phyloP scores from a whole-genome alignment of 2,888 invertebrate genomes.

The Gonocerus acuteangulatus region DNA sequence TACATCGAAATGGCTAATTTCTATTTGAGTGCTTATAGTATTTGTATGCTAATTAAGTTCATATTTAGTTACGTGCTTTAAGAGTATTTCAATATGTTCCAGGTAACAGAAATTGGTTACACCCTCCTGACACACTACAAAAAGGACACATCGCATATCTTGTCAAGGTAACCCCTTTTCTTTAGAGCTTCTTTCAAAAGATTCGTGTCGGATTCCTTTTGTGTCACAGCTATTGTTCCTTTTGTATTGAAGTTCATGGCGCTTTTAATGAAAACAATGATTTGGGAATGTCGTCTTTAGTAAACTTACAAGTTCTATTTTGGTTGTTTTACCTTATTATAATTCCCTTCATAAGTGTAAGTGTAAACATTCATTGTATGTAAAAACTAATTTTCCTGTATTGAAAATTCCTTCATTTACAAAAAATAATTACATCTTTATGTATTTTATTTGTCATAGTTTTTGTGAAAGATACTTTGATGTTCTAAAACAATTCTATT shows the following conservation, averaged over 20 bases:
- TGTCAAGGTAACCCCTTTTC: conserved; percentile 66
- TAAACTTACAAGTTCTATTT: not conserved
- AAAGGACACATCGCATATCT: conserved; percentile 94
- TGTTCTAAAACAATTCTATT: too few species aligned
- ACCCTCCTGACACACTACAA: conserved; percentile 85
- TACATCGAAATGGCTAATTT: too few species aligned
- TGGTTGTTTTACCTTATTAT: not conserved
- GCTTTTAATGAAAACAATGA: not conserved
- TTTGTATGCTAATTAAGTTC: not conserved
- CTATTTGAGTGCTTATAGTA: too few species aligned
- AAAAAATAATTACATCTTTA: too few species aligned
- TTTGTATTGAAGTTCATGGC: not conserved
- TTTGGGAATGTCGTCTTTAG: not conserved
- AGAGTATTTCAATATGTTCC: conserved; percentile 35
- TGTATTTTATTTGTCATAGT: too few species aligned
- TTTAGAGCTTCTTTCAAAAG: not conserved
- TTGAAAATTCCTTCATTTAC: too few species aligned
- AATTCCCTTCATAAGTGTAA: not conserved
- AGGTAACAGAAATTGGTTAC: conserved; percentile 74
- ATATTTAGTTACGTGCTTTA: too few species aligned
- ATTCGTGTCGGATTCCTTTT: not conserved
- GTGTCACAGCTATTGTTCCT: not conserved
- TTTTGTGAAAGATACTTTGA: too few species aligned
- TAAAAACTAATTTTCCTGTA: too few species aligned
- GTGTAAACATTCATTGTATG: too few species aligned